Conservation (phyloP, 1,140 invertebrate species). For the Drosophila bipectinata region DNA sequence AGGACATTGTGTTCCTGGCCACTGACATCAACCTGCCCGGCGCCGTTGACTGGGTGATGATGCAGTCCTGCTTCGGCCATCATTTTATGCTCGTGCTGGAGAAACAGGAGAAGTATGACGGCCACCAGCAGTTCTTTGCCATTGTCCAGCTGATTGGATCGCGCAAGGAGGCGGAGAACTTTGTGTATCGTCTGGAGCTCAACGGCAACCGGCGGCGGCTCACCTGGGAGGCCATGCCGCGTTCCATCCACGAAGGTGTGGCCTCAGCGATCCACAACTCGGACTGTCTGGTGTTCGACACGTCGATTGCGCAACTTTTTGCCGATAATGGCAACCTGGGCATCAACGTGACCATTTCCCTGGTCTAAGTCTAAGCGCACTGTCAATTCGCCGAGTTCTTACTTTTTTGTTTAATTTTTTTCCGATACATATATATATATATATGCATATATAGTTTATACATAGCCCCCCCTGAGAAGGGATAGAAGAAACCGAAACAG, state of each 20-base stretch:
- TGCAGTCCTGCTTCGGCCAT: slow-evolving; percentile 99
- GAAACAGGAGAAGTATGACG: slow-evolving; percentile 99
- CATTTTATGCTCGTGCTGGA: slow-evolving; percentile 99
- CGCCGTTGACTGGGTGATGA: slow-evolving; percentile 99
- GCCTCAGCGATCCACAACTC: slow-evolving; percentile 99
- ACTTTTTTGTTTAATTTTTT: slow-evolving; percentile 33
- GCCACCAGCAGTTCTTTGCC: slow-evolving; percentile 99
- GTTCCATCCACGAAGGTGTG: slow-evolving; percentile 99
- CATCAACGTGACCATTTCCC: slow-evolving; percentile 99
- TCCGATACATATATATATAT: slow-evolving; percentile 33
- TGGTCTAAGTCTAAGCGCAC: slow-evolving; percentile 86
- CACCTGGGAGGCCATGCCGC: slow-evolving; percentile 99
- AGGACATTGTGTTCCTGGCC: slow-evolving; percentile 99
- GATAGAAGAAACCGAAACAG: slow-evolving; percentile 1
- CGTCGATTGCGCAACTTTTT: slow-evolving; percentile 98
- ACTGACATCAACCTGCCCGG: slow-evolving; percentile 99
- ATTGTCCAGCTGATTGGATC: slow-evolving; percentile 99
- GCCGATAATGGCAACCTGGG: slow-evolving; percentile 99
- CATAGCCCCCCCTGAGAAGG: slow-evolving; percentile 13
- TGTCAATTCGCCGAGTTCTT: slow-evolving; percentile 37
- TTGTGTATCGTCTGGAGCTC: slow-evolving; percentile 98
- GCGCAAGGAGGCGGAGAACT: slow-evolving; percentile 99
- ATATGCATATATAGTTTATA: slow-evolving; percentile 30
- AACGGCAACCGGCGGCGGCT: slow-evolving; percentile 96
- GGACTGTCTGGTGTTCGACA: slow-evolving; percentile 99